phyloP scores from a whole-genome alignment of 2,797 vertebrate species.

The Cichlasoma orientale region DNA sequence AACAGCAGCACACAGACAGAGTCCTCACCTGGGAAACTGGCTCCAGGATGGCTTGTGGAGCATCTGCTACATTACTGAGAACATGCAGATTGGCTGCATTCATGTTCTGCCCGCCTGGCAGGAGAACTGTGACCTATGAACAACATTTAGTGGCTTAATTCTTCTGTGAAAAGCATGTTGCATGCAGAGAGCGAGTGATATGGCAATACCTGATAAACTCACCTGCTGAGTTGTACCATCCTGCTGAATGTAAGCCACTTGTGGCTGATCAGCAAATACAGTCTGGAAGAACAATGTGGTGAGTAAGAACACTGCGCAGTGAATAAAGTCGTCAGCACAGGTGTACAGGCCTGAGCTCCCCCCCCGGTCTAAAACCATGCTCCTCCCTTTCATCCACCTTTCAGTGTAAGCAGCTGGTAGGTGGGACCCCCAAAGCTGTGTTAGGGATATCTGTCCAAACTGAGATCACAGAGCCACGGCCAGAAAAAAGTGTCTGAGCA shows the following conservation, averaged over 20 bases:
- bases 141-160: background rate
- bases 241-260: slow-evolving; percentile 97
- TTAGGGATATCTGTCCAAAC: background rate
- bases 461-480: background rate
- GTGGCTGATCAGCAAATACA: slow-evolving; percentile 95
- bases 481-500: background rate
- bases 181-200: background rate
- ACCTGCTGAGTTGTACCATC: slow-evolving; percentile 96
- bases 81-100: slow-evolving; percentile 89
- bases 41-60: slow-evolving; percentile 86
- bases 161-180: background rate
- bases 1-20: background rate
- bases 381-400: background rate
- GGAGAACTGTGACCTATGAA: slow-evolving; percentile 87
- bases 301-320: background rate
- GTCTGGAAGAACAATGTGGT: slow-evolving; percentile 71
- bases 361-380: background rate
- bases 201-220: background rate
- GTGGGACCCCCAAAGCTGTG: background rate
- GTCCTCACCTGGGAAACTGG: slow-evolving; percentile 83
- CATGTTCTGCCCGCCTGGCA: slow-evolving; percentile 90
- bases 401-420: background rate
- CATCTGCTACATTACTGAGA: slow-evolving; percentile 87
- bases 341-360: background rate
- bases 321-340: background rate